These are phyloP conservation scores for Phorcus lineatus DNA, from an alignment of 2,888 invertebrate genomes.

Conservation along the genomic window DNA sequence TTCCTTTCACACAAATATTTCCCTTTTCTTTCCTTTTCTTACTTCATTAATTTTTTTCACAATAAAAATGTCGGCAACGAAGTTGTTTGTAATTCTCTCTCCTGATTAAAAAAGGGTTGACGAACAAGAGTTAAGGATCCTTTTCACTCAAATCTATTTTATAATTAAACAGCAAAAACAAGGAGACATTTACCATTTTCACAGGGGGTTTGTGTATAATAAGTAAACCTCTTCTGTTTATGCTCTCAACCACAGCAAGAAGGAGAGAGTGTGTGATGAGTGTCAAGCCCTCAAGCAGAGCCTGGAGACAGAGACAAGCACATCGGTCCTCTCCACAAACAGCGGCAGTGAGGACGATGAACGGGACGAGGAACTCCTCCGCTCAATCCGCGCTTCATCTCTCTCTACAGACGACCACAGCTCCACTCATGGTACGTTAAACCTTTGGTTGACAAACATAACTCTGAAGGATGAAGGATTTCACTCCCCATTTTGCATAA, in stretches of 20 bases:
- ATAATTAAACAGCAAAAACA: too few relatives aligned
- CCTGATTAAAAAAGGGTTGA: too few relatives aligned
- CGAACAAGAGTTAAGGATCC: too few relatives aligned
- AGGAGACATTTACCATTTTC: too few relatives aligned
- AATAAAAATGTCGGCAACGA: too few relatives aligned
- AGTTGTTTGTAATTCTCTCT: too few relatives aligned
- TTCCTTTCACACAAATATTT: too few relatives aligned
- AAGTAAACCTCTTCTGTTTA: too few relatives aligned
- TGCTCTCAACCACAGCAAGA: conserved; percentile 55
- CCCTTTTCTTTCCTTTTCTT: too few relatives aligned
- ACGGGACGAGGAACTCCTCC: not conserved
- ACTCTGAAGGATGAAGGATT: not conserved
- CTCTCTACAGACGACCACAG: conserved; percentile 2
- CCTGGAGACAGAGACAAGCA: conserved; percentile 35
- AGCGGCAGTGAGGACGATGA: conserved; percentile 27
- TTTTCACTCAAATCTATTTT: too few relatives aligned
- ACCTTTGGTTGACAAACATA: not conserved
- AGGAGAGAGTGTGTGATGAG: conserved; percentile 54
- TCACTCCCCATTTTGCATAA: not conserved
- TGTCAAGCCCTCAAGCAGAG: conserved; percentile 45
- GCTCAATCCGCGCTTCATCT: not conserved
- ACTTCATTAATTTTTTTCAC: too few relatives aligned
- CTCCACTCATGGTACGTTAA: not conserved
- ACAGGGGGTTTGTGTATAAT: too few relatives aligned
- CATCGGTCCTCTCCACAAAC: conserved; percentile 27